Evolutionary conservation across 2,888 invertebrate species (phyloP), one percentile per base, ranked within the genome.

Genomic region (Heliconius charithonia): DNA sequence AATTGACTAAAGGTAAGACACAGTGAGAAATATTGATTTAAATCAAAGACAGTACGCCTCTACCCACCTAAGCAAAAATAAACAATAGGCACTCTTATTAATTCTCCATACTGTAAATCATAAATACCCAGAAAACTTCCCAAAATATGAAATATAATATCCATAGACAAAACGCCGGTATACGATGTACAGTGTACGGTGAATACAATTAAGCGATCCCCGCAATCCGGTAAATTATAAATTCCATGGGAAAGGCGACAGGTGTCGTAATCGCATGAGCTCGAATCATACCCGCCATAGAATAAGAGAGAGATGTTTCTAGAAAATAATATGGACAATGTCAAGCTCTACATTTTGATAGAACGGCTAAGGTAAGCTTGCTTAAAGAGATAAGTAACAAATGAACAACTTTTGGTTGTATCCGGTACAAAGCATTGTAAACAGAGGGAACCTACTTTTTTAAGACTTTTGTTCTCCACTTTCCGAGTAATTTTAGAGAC

Each of bases 221-320:
- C 87, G 86, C 89, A 89, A 92, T 91, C 92, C 92, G 87, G 85
- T 83, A 87, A 92, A 93, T 93, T 93, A 93, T 93, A 89, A 92
- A 93, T 93, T 93, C 93, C 88, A 85, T 93, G 93, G 91, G 93
- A 93, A 90, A 88, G 91, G 88, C 90, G 93, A 89, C 93, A 93
- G 93, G 93, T 93, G 93, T 89, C 84, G 90, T 92, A 92, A 92
- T 93, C 93, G 92, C 92, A 89, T 79, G 71, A 88, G 89, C 79
- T 78, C 70, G 81, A 81, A 81, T 82, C 83, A 82, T 82, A 83
- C 80, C 78, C 56, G 79, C 67, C 87, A 86, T 83, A 88, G 89
- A 89, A 79, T 84, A 88, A 81, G 45, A 70, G 25, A 22, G 45
- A 74, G 74, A 74, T 62, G 63, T 6, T 27, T 27, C 27, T 27